Base-by-base conservation (phyloP, 2,113 vertebrate genomes). In the Muntiacus reevesi region DNA sequence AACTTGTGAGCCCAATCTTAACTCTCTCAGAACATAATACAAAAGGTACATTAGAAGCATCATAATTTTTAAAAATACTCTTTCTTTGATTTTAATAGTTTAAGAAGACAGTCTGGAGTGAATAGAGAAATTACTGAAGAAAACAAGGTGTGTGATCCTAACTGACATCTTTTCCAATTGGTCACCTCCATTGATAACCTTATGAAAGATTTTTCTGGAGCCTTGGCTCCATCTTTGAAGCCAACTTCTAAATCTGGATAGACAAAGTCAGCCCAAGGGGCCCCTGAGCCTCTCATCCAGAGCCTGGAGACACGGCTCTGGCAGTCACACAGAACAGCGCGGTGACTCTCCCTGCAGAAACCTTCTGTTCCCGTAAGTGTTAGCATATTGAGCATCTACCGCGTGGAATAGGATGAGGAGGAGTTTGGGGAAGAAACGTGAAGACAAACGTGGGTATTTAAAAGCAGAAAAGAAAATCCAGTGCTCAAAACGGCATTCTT, bases 361-460 rank as follows among this genome's bases (percentile, higher is more conserved):
- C 43, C 67, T 96, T 97, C 90, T 94, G 52, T 89, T 97, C 95
- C 81, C 84, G 0, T 79, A 91, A 88, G 82, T 85, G 90, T 90
- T 84, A 79, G 62, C 52, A 94, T 97, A 79, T 81, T 97, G 93
- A 96, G 54, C 96, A 96, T 97, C 97, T 95, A 98, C 96, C 81
- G 16, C 55, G 84, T 91, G 50, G 94, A 96, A 91, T 95, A 93
- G 89, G 97, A 96, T 93, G 33, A 83, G 85, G 89, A 98, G 96
- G 91, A 74, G 17, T 57, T 97, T 83, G 95, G 94, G 97, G 96
- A 97, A 98, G 96, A 98, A 97, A 98, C 90, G 89, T 82, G 97
- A 98, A 97, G 91, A 98, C 97, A 98, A 98, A 98, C 85, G 81
- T 60, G 97, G 52, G 98, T 98, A 93, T 95, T 98, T 98, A 98